A percentile compares a stretch with the other conserved stretches of the same genome.
phyloP scores from a whole-genome alignment of 2,113 vertebrate species.

The Pelodiscus sinensis region DNA sequence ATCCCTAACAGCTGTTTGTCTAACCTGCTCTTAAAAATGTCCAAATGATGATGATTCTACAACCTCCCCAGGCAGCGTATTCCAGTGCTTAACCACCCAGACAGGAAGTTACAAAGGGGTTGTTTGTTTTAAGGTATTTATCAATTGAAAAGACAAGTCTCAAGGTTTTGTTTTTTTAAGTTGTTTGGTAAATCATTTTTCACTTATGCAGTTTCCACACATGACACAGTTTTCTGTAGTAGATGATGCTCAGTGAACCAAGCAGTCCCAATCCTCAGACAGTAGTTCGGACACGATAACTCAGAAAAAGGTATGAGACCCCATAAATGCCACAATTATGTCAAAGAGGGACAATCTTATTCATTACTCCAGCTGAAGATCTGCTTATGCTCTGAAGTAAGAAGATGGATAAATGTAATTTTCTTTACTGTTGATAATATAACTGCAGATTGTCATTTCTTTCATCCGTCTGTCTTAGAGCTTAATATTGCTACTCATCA shows the following conservation, averaged over 20 bases:
- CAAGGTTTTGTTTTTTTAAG: too few relatives aligned
- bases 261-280: not conserved
- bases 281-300: not conserved
- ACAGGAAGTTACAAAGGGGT: too few relatives aligned
- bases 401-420: not conserved
- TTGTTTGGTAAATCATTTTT: too few relatives aligned
- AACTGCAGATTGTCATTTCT: not conserved
- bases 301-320: not conserved
- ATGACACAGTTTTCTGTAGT: not conserved
- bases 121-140: not conserved
- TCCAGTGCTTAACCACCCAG: too few relatives aligned
- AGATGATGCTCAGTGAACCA: not conserved
- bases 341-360: not conserved
- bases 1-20: too few relatives aligned
- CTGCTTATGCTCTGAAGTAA: not conserved
- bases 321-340: not conserved
- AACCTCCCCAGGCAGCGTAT: too few relatives aligned
- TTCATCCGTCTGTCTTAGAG: not conserved
- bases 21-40: too few relatives aligned
- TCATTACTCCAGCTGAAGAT: not conserved
- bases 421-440: not conserved
- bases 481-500: not conserved
- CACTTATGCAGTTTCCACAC: rapidly evolving
- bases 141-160: too few relatives aligned
- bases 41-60: too few relatives aligned